Percentiles rank a stretch among this genome's conserved stretches.
phyloP scores from a whole-genome alignment of 2,888 invertebrate species.

The Volucella zonaria region DNA sequence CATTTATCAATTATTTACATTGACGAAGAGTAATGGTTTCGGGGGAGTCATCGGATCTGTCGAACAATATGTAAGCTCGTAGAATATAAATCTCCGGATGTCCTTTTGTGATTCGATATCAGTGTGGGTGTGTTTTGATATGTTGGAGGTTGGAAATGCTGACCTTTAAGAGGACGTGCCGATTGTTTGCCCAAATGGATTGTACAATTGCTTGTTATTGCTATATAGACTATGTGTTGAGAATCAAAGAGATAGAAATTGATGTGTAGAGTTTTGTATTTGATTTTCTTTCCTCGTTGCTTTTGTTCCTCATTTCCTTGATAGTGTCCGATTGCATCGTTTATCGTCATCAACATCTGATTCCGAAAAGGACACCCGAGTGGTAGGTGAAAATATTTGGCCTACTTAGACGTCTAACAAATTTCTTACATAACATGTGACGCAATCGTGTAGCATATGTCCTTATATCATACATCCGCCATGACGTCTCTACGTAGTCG shows the following conservation, averaged over 20 bases:
- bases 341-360: conserved; percentile 43
- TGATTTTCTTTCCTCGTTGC: background rate
- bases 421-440: too few relatives aligned
- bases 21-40: conserved; percentile 72
- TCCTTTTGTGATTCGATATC: conserved; percentile 58
- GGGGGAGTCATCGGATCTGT: conserved; percentile 59
- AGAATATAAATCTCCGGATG: conserved; percentile 69
- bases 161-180: conserved; percentile 37
- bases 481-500: too few relatives aligned
- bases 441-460: too few relatives aligned
- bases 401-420: too few relatives aligned
- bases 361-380: conserved; percentile 9
- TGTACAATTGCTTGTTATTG: conserved; percentile 41
- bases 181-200: conserved; percentile 45
- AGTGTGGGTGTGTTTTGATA: background rate
- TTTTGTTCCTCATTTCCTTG: background rate
- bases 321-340: conserved; percentile 43
- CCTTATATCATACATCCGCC: too few relatives aligned
- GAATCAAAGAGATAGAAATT: background rate
- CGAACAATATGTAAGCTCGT: conserved; percentile 61
- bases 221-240: background rate
- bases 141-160: background rate
- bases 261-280: too few relatives aligned
- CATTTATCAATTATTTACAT: conserved; percentile 74
- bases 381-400: too few relatives aligned